Evolutionary conservation across 2,888 invertebrate species (phyloP), one percentile per base, ranked within the genome.

Genomic region (Pristionchus maxplancki): DNA sequence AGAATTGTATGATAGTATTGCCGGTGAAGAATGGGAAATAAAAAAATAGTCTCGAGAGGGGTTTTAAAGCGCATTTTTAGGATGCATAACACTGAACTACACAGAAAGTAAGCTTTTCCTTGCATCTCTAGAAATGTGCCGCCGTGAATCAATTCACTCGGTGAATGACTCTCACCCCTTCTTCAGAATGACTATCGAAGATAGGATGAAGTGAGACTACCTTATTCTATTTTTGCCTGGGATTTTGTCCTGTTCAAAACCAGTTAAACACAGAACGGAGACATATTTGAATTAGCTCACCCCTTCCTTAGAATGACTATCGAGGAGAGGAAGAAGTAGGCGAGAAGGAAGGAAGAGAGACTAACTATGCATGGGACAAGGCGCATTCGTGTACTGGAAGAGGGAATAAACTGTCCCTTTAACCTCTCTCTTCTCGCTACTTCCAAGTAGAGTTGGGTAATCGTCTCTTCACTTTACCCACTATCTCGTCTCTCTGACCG

Each of bases 361-460:
- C 78, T 78, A 78, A 78, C 78, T 78, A 78, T 78, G 78, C 78
- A 78, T 78, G 83, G 83, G 17, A 58, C 24, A 31, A 83, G 44
- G 24, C 53, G 83, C 83, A 83, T 83, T 50, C 9, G 44, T n/a
- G 44, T n/a, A 48, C 28, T 37, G 40, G 71, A 5, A 28, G 9
- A 24, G 78, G 3, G n/a, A 28, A 78, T 40, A 28, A 48, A 28
- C 20, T n/a, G 6, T 9, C 13, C 44, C 74, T 2, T 8, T 24
- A 0, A 9, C 71, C 71, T 20, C 20, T 20, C 20, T 4, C 9
- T 40, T 20, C 37, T n/a, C 24, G 37, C 71, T 11, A 24, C 71
- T 71, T 37, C 71, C 58, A n/a, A 24, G 20, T 58, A 20, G n/a
- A 44, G 44, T 44, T 11, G 58, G 24, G 58, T 11, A 9, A 44